A percentile compares a stretch with the other conserved stretches of the same genome.
These are phyloP conservation scores for Nasonia vitripennis DNA, from an alignment of 1,140 invertebrate species.

Conservation along the genomic window DNA sequence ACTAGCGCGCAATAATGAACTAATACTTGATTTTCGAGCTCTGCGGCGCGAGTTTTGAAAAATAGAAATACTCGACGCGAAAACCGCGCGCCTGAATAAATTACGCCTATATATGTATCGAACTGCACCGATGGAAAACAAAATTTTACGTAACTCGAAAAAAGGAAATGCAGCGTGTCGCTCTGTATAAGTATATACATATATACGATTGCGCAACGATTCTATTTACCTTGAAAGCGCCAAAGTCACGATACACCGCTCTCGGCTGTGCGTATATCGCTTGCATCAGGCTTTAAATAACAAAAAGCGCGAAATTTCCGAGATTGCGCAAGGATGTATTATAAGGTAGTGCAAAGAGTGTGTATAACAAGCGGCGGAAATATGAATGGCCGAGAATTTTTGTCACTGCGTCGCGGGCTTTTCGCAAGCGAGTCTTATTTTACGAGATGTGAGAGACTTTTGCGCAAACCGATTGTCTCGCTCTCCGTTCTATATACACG, in stretches of 20 bases:
- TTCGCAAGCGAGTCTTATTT: background rate
- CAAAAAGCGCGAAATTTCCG: background rate
- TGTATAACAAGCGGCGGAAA: background rate
- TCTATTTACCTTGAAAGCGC: background rate
- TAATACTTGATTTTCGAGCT: too few species aligned
- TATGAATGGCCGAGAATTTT: slow-evolving; percentile 18
- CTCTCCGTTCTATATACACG: background rate
- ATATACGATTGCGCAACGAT: background rate
- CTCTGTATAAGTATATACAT: background rate
- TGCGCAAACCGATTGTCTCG: slow-evolving; percentile 27
- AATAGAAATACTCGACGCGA: too few species aligned
- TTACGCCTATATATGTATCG: too few species aligned
- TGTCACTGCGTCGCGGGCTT: background rate
- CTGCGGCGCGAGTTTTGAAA: too few species aligned
- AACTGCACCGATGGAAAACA: background rate
- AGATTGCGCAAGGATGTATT: background rate
- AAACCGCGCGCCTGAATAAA: too few species aligned
- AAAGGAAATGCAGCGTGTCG: background rate
- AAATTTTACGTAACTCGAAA: background rate
- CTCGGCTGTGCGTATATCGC: too few species aligned
- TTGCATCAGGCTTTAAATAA: too few species aligned
- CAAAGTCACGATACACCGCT: background rate
- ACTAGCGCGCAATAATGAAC: too few species aligned
- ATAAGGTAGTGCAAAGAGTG: background rate
- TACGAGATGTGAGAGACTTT: slow-evolving; percentile 17